phyloP scores from a whole-genome alignment of 2,888 invertebrate species.

The Troides helena region DNA sequence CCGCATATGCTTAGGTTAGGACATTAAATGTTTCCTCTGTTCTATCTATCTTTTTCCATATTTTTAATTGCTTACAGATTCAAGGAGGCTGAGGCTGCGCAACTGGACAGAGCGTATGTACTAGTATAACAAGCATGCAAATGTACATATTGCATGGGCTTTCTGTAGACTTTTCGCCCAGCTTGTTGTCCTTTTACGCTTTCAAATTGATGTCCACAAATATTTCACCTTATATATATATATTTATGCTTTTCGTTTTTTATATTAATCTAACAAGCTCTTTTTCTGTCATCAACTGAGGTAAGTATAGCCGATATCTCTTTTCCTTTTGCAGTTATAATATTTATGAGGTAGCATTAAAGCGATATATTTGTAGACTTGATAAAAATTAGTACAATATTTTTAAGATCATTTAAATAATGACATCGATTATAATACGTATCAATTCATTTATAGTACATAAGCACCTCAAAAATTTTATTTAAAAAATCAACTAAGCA shows the following conservation, averaged over 20 bases:
- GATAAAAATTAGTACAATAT: neutral
- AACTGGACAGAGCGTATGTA: conserved; percentile 91
- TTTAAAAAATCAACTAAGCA: too few species aligned
- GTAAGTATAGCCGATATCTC: neutral
- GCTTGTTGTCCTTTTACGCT: conserved; percentile 28
- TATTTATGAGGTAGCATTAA: neutral
- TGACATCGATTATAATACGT: neutral
- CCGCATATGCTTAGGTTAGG: conserved; percentile 55
- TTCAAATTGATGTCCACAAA: conserved; percentile 6
- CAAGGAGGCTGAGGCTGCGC: conserved; percentile 90
- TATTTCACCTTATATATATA: neutral
- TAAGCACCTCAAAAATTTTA: too few species aligned
- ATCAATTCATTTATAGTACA: neutral
- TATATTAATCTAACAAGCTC: neutral
- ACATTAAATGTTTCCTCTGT: conserved; percentile 56
- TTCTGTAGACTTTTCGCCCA: conserved; percentile 55
- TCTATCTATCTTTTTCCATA: conserved; percentile 75
- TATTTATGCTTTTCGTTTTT: neutral
- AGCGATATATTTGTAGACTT: neutral
- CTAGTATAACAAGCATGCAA: conserved; percentile 58
- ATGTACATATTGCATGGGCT: conserved; percentile 34
- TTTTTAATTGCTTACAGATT: conserved; percentile 87
- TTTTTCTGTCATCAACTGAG: neutral
- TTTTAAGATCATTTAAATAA: too few species aligned
- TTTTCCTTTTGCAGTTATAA: neutral